Base-by-base conservation (phyloP, 2,888 invertebrate species). In the Megastigmus dorsalis region DNA sequence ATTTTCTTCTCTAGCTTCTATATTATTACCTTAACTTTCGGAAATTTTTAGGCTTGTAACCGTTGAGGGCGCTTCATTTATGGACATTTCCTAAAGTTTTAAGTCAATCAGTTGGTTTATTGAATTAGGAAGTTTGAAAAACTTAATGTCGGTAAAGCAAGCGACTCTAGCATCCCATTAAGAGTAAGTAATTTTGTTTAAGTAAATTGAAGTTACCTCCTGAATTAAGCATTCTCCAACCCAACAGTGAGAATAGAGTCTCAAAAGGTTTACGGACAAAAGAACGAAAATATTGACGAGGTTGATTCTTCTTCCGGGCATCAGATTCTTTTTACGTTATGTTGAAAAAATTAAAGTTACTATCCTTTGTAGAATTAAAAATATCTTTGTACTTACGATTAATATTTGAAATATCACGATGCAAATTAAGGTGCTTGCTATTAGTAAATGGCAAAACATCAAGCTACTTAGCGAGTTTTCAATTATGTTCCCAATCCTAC, bases 381-480 rank as follows among this genome's bases (percentile, higher is more conserved):
- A n/a, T n/a, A n/a, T 15, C 18, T 38, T 41, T 23, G 5, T 48
- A 68, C 68, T 57, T 36, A 59, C 59, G 13, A 50, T 9, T 5
- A 69, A 30, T 13, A 23, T 59, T 28, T 38, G 26, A 41, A 50
- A 83, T 45, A 81, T 79, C 1, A 82, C 67, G 6, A 83, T 77
- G 69, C 83, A 82, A 9, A 81, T 69, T 2, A 81, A 71, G 15
- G 79, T 77, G 28, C 82, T 81, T 3, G 80, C 79, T 45, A 80
- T 76, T 4, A 81, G 30, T 23, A 83, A 73, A 45, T 82, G 80
- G 3, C 62, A 77, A 13, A 82, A 52, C 41, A 82, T 69, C 2
- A 78, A 77, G 5, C 76, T 45, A 66, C 78, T 81, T 28, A 81
- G 80, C 7, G 80, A 78, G 41, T 80, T 60, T 74, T 79, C 70